Base-by-base conservation (phyloP, 2,797 vertebrate species). In the Coregonus ussuriensis region DNA sequence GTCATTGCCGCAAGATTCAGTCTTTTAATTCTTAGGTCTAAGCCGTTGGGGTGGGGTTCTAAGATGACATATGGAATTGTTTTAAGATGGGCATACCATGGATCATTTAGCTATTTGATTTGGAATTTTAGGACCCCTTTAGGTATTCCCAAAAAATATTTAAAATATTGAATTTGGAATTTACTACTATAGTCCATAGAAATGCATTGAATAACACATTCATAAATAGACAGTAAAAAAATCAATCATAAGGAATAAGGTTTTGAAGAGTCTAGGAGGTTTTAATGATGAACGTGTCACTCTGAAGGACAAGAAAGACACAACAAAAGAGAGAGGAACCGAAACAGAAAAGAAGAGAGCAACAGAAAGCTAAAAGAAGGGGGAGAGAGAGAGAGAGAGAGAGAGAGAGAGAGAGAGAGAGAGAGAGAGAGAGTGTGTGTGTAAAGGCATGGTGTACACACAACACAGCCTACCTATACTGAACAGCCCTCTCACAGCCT, bases 401-500 rank as follows among this genome's bases (percentile, higher is more conserved):
- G 56, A 75, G 16, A 79, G 47, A 63, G 63, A 74, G 9, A 79
- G 56, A 75, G 16, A 79, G 47, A 63, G 63, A 74, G 9, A 79
- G 15, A 59, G 51, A 63, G 63, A 74, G 9, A 79, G 56, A 75
- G 16, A 79, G 47, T 65, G 51, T 66, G 16, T 75, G 47, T 65
- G 51, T 66, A 37, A 51, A 77, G 62, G 33, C 21, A 73, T 5
- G 65, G 7, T 25, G 35, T 47, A 53, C 25, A 68, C 18, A n/a
- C 81, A 53, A 21, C n/a, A 25, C 59, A 62, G 9, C 59, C 59
- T 21, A 25, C 2, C 7, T 11, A 62, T 13, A n/a, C 59, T 7
- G 5, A 90, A 83, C 85, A 78, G 79, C 76, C 67, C 77, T 9
- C 59, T 25, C 25, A 21, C 14, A 68, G 13, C 62, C 65, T 54